Percentiles rank a stretch among this genome's conserved stretches.
These are phyloP conservation scores for Drosophila eohydei DNA, from an alignment of 2,888 invertebrate genomes.

Conservation along the genomic window DNA sequence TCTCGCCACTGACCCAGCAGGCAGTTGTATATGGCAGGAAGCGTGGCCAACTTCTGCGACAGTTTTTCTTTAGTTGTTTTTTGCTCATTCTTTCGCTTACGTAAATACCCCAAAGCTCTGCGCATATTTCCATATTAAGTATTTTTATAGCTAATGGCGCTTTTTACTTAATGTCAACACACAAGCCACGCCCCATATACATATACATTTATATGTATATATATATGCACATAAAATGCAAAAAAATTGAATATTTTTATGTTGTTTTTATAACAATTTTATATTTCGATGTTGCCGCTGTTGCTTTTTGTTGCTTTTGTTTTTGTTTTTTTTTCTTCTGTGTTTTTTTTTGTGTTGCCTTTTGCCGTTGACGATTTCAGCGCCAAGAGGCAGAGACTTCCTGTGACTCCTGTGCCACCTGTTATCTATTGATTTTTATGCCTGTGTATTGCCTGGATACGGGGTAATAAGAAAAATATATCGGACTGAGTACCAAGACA, in stretches of 20 bases:
- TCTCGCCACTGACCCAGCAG: constrained; percentile 35
- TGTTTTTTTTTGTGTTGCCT: constrained; percentile 13
- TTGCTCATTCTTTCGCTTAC: constrained; percentile 43
- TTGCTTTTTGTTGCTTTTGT: constrained; percentile 10
- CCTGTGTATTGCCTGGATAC: constrained; percentile 53
- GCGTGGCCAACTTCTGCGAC: constrained; percentile 64
- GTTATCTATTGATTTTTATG: constrained; percentile 79
- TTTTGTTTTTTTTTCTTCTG: background rate
- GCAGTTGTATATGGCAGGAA: constrained; percentile 24
- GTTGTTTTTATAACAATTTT: constrained; percentile 77
- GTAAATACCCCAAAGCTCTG: constrained; percentile 67
- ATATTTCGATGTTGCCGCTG: constrained; percentile 46
- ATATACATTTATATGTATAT: constrained; percentile 6
- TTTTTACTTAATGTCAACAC: constrained; percentile 76
- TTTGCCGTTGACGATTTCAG: constrained; percentile 42
- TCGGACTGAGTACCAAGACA: background rate
- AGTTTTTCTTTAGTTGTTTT: constrained; percentile 66
- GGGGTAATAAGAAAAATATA: constrained; percentile 22
- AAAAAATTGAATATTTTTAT: constrained; percentile 74
- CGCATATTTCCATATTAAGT: constrained; percentile 79
- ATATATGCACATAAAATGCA: constrained; percentile 43
- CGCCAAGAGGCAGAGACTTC: constrained; percentile 40
- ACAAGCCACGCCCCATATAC: constrained; percentile 50
- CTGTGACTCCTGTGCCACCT: constrained; percentile 70
- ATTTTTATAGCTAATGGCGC: constrained; percentile 81